A percentile compares a stretch with the other conserved stretches of the same genome.
These are phyloP conservation scores for Trileptium ribeirensis DNA, from an alignment of 2,888 invertebrate genomes.

Conservation along the genomic window DNA sequence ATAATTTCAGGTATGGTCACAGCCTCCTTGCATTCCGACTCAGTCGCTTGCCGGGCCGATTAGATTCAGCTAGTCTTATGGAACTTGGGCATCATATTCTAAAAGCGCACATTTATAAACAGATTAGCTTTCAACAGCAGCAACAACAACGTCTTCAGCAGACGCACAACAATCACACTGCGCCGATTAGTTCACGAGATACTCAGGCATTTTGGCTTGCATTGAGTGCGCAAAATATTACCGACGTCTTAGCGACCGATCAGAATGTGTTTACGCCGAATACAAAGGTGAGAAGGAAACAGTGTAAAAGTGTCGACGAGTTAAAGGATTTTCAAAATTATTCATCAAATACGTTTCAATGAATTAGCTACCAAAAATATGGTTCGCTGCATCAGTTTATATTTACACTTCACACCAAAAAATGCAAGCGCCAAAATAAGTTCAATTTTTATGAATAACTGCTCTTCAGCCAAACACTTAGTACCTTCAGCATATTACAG, in stretches of 20 bases:
- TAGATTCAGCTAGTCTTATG: conserved; percentile 61
- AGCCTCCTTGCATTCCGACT: conserved; percentile 82
- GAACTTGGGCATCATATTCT: conserved; percentile 91
- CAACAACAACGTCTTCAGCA: background rate
- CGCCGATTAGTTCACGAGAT: conserved; percentile 65
- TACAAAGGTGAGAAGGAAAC: conserved; percentile 62
- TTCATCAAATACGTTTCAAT: no score
- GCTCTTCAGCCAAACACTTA: no score
- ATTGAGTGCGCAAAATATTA: conserved; percentile 71
- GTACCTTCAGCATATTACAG: no score
- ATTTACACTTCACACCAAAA: no score
- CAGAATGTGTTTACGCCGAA: conserved; percentile 88
- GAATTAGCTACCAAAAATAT: no score
- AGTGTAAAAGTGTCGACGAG: no score
- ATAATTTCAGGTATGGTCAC: conserved; percentile 72
- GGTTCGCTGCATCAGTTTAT: no score
- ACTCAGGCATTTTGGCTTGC: conserved; percentile 83
- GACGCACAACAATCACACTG: conserved; percentile 2
- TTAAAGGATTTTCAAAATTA: no score
- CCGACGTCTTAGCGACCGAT: conserved; percentile 72
- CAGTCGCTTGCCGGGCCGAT: conserved; percentile 64
- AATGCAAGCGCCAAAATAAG: no score
- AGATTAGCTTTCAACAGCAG: conserved; percentile 25
- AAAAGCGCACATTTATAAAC: conserved; percentile 90
- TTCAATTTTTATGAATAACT: no score